Evolutionary conservation across 2,797 vertebrate genomes (phyloP).

Genomic region (Trachops cirrhosus): DNA sequence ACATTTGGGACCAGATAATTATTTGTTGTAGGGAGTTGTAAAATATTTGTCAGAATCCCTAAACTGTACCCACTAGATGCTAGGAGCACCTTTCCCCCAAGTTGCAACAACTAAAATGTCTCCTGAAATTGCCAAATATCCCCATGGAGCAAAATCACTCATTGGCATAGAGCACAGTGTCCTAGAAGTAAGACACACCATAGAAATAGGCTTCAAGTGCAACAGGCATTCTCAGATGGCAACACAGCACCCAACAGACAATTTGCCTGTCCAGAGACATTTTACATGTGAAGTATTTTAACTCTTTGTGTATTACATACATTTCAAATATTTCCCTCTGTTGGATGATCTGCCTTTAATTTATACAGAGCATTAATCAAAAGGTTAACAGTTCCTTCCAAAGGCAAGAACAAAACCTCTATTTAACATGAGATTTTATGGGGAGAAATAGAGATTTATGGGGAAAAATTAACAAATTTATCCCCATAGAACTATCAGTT

Average conservation of each 20-base stretch:
- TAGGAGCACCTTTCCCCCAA: neutral
- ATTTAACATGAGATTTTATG: neutral
- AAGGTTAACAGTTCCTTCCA: neutral
- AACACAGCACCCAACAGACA: neutral
- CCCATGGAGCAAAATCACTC: neutral
- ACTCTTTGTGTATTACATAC: neutral
- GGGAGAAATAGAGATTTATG: too few species aligned
- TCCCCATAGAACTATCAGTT: neutral
- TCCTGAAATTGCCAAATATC: neutral
- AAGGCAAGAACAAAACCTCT: neutral
- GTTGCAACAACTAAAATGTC: neutral
- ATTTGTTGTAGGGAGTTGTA: neutral
- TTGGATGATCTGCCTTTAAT: neutral
- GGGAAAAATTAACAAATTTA: too few species aligned
- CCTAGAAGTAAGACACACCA: neutral
- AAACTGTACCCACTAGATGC: neutral
- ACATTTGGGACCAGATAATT: neutral
- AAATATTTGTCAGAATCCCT: neutral
- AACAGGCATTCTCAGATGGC: neutral
- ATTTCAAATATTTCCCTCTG: neutral
- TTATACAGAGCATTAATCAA: neutral
- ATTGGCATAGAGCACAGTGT: neutral
- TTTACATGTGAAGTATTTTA: neutral
- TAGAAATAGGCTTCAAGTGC: neutral
- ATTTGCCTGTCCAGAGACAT: too few species aligned